These are phyloP conservation scores for Scaptomyza hsui DNA, from an alignment of 1,140 invertebrate species.

Conservation along the genomic window DNA sequence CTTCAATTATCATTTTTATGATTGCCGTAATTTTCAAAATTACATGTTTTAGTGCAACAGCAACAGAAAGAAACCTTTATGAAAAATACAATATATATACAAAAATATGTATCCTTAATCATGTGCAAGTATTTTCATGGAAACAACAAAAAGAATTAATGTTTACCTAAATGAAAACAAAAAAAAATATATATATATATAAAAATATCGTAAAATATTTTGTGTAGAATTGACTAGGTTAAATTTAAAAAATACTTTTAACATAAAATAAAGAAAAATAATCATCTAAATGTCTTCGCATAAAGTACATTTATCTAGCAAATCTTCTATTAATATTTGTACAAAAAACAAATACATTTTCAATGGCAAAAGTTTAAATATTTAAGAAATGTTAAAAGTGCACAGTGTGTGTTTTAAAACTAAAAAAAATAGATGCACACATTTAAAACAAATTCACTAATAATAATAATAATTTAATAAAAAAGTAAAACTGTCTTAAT, in stretches of 20 bases:
- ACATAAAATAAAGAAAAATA: conserved; percentile 31
- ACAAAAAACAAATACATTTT: conserved; percentile 17
- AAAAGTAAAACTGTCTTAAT: conserved; percentile 44
- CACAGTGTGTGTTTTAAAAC: conserved; percentile 42
- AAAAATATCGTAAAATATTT: conserved; percentile 12
- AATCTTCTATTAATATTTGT: conserved; percentile 41
- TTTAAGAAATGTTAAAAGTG: conserved; percentile 44
- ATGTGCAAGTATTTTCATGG: conserved; percentile 81
- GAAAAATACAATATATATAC: conserved; percentile 36
- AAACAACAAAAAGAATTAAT: conserved; percentile 70
- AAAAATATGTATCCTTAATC: conserved; percentile 46
- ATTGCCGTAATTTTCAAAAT: conserved; percentile 69
- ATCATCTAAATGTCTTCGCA: conserved; percentile 50
- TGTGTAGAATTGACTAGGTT: conserved; percentile 35
- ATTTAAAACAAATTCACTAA: conserved; percentile 38
- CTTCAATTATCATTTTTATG: conserved; percentile 52
- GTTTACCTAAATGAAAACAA: conserved; percentile 31
- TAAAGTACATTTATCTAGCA: conserved; percentile 49
- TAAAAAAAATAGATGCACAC: conserved; percentile 5
- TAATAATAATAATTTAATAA: conserved; percentile 14
- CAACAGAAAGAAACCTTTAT: conserved; percentile 32
- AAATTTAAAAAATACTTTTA: conserved; percentile 36
- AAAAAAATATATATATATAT: conserved; percentile 19
- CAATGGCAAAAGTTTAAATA: conserved; percentile 27
- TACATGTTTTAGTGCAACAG: conserved; percentile 36